Evolutionary conservation across 1,140 invertebrate species (phyloP), one percentile per base, ranked within the genome.

Genomic region (Bombus breviceps): DNA sequence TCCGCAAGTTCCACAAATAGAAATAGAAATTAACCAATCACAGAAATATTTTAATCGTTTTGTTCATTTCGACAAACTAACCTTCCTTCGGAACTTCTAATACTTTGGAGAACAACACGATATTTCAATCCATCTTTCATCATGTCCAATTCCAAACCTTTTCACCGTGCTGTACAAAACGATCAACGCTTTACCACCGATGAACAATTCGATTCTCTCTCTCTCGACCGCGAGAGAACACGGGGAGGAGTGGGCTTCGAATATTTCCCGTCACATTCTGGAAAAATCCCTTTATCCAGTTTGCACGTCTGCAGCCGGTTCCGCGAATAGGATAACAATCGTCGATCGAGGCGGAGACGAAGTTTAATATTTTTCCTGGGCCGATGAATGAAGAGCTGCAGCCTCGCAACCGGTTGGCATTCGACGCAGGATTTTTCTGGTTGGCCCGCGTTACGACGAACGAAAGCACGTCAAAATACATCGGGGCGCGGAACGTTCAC

Each of bases 391-490:
- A 69, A 81, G 77, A 64, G 39, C 85, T 64, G 74, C 41, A 69
- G 57, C 32, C 37, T 69, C 39, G 77, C 68, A 81, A 78, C 68
- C 77, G n/a, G 71, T 72, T 76, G 86, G 73, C 68, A 75, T 74
- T 47, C 84, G 80, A 69, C 74, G 76, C 72, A 76, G 73, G 72
- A 79, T 90, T 89, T 34, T 89, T 89, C 88, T 79, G 72, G 68
- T 64, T 62, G 88, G 85, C 43, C 73, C 25, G 68, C 22, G 66
- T 69, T 59, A 41, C 47, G 37, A n/a, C 59, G 85, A 41, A 84
- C 87, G 80, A 85, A 87, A 87, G 79, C 81, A 72, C 75, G 81
- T 74, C 85, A 83, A 90, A 89, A 89, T 87, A 71, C 74, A 87
- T 89, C 80, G 81, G 32, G 78, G 28, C 72, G 57, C 64, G 64